Evolutionary conservation across 2,797 vertebrate species (phyloP).

Genomic region (Carduelis carduelis): DNA sequence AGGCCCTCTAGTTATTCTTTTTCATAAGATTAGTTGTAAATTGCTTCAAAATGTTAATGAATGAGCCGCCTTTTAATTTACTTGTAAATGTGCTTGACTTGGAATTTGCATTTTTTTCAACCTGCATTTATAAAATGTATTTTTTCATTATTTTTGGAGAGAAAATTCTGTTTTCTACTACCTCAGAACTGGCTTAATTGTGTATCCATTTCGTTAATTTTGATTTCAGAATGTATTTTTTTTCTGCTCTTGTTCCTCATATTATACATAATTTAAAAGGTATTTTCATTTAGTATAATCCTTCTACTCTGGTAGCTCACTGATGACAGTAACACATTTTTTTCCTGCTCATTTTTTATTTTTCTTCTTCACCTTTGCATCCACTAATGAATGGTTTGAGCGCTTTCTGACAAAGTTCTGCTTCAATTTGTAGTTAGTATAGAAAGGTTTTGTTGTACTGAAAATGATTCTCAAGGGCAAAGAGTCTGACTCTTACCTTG

Average conservation of each 20-base stretch:
- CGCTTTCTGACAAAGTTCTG: background rate
- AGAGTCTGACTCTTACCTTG: background rate
- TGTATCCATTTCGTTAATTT: background rate
- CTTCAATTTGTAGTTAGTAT: background rate
- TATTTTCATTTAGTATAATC: background rate
- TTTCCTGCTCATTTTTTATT: background rate
- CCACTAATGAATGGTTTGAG: background rate
- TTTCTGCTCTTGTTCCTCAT: background rate
- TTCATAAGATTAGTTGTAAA: background rate
- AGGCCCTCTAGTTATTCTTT: background rate
- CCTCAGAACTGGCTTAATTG: background rate
- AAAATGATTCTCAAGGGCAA: background rate
- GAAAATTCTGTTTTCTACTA: background rate
- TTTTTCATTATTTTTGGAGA: background rate
- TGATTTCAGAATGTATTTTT: background rate
- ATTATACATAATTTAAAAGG: background rate
- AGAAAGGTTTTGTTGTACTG: background rate
- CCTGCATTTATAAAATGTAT: background rate
- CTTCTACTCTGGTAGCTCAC: background rate
- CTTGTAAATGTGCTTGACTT: background rate
- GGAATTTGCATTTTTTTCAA: background rate
- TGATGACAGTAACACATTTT: background rate
- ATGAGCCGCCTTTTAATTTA: background rate
- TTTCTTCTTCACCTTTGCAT: background rate
- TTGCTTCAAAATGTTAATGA: background rate